These are phyloP conservation scores for Diorhabda carinulata DNA, from an alignment of 1,140 invertebrate genomes.

Conservation along the genomic window DNA sequence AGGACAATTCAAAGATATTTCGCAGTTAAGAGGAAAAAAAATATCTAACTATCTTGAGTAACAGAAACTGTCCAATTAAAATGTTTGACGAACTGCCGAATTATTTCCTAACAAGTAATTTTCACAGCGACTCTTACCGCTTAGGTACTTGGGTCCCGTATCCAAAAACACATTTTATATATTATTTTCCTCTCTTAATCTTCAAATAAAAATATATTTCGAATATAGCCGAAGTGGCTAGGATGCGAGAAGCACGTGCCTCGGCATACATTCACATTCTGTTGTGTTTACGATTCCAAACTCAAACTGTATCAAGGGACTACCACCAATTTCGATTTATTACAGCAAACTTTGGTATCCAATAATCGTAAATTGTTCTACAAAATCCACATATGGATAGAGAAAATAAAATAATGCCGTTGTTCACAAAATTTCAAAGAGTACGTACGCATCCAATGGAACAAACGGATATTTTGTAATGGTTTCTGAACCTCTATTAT, in stretches of 20 bases:
- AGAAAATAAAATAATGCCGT: constrained; percentile 34
- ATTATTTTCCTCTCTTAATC: constrained; percentile 17
- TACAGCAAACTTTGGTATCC: constrained; percentile 35
- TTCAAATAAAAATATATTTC: constrained; percentile 13
- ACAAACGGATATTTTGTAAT: no score
- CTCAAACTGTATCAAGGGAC: constrained; percentile 34
- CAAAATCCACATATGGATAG: constrained; percentile 37
- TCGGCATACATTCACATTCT: constrained; percentile 29
- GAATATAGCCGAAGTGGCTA: neutral
- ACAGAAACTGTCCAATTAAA: no score
- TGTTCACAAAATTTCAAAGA: constrained; percentile 29
- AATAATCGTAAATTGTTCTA: constrained; percentile 41
- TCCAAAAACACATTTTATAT: neutral
- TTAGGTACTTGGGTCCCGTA: no score
- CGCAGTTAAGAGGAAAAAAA: no score
- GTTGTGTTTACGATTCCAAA: constrained; percentile 35
- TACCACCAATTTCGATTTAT: constrained; percentile 36
- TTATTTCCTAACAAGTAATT: no score
- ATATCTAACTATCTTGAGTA: no score
- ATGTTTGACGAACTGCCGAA: no score
- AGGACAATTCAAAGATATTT: no score
- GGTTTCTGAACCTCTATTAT: no score
- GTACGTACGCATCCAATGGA: neutral
- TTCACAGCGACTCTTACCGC: no score
- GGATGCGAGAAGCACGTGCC: constrained; percentile 24